Base-by-base conservation (phyloP, 1,140 invertebrate genomes). In the Drosophila leontia region DNA sequence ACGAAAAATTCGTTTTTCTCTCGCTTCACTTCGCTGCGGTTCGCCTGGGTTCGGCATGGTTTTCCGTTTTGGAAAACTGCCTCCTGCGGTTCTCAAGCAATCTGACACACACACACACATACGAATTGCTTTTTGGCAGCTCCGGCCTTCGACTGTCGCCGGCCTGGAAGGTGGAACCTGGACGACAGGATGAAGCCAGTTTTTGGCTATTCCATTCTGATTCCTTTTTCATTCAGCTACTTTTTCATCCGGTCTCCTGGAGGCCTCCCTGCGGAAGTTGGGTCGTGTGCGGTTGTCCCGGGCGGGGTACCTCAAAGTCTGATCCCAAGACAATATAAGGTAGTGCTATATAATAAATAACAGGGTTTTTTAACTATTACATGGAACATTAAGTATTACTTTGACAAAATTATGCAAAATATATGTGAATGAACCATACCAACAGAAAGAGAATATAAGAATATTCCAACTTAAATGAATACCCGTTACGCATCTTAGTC, bases 1-100 rank as follows among this genome's bases (percentile, higher is more conserved):
- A 92, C 91, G 84, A 92, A 91, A 80, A 85, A 85, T 84, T 83
- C 71, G 80, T 60, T 71, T 69, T 81, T 78, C 76, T 78, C 59
- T 70, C 63, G 74, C 71, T 68, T 70, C 47, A 51, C 59, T 55
- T 64, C 64, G 59, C 59, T 44, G 71, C 56, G 55, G 55, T 76
- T 75, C 47, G 48, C 59, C 23, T 45, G 60, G 53, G 29, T 47
- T 68, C 23, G 62, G 59, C 48, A 26, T 64, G 19, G 62, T 79
- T 68, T 75, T 82, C 56, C 62, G 51, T 58, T 56, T 59, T 44
- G 80, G 75, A 63, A 69, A 77, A 57, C 53, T 72, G 47, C 64
- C 71, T 75, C 68, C 57, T 69, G 67, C 47, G 48, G 63, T 67
- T 76, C 42, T 45, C 37, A n/a, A 72, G 70, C 69, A 72, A 59